Conservation (phyloP, 1,140 invertebrate species). For the Caenorhabditis remanei region DNA sequence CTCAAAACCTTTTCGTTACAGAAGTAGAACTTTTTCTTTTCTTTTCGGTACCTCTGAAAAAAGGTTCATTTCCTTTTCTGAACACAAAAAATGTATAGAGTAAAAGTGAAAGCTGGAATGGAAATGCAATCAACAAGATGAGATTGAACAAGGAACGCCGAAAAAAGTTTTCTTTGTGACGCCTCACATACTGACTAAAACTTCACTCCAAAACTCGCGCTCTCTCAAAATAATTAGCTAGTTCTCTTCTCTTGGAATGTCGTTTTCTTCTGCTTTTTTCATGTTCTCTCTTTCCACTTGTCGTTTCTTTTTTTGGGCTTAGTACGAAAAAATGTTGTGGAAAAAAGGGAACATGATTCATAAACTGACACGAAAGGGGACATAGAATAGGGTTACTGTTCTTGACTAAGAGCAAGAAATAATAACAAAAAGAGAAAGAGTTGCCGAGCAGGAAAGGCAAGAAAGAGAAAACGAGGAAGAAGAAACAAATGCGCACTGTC, state of each 20-base stretch:
- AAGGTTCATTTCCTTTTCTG: constrained; percentile 32
- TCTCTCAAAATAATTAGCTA: constrained; percentile 41
- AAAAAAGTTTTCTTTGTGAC: constrained; percentile 33
- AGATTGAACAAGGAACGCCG: constrained; percentile 9
- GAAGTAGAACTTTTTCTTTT: background rate
- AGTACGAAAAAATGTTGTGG: constrained; percentile 41
- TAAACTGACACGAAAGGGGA: background rate
- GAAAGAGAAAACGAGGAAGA: background rate
- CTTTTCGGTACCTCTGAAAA: background rate
- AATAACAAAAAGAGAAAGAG: background rate
- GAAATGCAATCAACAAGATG: constrained; percentile 44
- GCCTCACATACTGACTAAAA: background rate
- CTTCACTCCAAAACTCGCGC: background rate
- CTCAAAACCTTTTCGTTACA: background rate
- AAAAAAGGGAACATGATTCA: constrained; percentile 46
- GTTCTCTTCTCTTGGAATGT: constrained; percentile 26
- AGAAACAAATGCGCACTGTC: constrained; percentile 14
- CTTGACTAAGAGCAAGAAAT: background rate
- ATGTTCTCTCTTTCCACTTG: background rate
- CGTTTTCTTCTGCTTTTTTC: constrained; percentile 3
- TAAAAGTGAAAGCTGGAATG: constrained; percentile 6
- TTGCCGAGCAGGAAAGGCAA: background rate
- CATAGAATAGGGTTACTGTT: constrained; percentile 28
- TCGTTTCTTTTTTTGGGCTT: background rate
- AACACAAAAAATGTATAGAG: constrained; percentile 31